Percentiles rank a stretch among this genome's conserved stretches.
phyloP scores from a whole-genome alignment of 2,888 invertebrate genomes.

The Chymomyza fuscimana region DNA sequence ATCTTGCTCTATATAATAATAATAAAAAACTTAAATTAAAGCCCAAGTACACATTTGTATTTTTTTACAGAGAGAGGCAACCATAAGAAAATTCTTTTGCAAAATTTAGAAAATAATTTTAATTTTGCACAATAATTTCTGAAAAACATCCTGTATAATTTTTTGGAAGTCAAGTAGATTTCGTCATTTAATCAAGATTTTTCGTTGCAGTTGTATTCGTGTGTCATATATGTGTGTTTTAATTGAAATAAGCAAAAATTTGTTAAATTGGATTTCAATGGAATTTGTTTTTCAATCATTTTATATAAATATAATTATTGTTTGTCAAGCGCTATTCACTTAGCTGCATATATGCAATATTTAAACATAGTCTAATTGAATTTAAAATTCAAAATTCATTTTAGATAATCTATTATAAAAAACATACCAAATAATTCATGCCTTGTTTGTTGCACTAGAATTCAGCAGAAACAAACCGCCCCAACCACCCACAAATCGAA shows the following conservation, averaged over 20 bases:
- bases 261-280: no score
- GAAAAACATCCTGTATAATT: no score
- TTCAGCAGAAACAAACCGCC: neutral
- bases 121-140: no score
- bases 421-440: conserved; percentile 5
- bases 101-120: no score
- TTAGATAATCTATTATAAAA: neutral
- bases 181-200: neutral
- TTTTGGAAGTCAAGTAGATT: neutral
- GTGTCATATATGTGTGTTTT: no score
- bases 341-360: neutral
- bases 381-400: neutral
- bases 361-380: neutral
- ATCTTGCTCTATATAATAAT: no score
- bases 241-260: no score
- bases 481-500: conserved; percentile 1
- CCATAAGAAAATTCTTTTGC: no score
- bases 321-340: neutral
- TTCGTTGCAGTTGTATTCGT: no score
- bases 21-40: no score
- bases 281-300: neutral
- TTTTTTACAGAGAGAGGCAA: no score
- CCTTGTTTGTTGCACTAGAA: neutral
- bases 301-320: neutral
- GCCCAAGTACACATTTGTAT: no score